phyloP scores from a whole-genome alignment of 2,797 vertebrate species.

The Vipera ursinii region DNA sequence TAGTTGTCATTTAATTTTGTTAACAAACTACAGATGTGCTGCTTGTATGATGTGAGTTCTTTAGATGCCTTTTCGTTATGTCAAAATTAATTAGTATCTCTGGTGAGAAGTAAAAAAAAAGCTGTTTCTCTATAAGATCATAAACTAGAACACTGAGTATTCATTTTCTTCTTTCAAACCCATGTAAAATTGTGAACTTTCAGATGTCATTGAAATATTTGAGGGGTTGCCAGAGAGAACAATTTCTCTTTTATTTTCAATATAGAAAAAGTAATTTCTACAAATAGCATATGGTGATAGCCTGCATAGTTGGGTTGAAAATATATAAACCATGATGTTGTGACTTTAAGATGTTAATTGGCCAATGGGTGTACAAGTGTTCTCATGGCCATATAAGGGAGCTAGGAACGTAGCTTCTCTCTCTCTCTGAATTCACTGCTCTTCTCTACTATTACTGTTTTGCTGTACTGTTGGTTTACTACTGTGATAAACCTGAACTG shows the following conservation, averaged over 20 bases:
- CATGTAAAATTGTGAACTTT: neutral
- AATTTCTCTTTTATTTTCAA: neutral
- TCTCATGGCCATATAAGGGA: no score
- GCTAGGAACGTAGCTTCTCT: no score
- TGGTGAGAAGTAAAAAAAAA: neutral
- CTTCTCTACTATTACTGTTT: no score
- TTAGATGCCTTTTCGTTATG: neutral
- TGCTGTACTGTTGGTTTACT: no score
- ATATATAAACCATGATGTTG: no score
- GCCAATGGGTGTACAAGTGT: no score
- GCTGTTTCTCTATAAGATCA: constrained; percentile 12
- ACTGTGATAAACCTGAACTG: no score
- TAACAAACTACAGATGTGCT: constrained; percentile 42
- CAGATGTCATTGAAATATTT: neutral
- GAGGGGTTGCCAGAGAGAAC: neutral
- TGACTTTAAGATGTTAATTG: no score
- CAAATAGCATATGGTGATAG: no score
- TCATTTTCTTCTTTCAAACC: neutral
- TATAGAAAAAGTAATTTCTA: neutral
- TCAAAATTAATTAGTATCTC: constrained; percentile 19
- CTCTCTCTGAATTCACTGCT: no score
- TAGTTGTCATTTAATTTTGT: constrained; percentile 37
- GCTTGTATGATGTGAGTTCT: constrained; percentile 14
- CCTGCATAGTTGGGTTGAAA: no score
- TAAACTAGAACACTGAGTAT: neutral